These are phyloP conservation scores for Paradoxurus hermaphroditus DNA, from an alignment of 2,113 vertebrate genomes.

Conservation along the genomic window DNA sequence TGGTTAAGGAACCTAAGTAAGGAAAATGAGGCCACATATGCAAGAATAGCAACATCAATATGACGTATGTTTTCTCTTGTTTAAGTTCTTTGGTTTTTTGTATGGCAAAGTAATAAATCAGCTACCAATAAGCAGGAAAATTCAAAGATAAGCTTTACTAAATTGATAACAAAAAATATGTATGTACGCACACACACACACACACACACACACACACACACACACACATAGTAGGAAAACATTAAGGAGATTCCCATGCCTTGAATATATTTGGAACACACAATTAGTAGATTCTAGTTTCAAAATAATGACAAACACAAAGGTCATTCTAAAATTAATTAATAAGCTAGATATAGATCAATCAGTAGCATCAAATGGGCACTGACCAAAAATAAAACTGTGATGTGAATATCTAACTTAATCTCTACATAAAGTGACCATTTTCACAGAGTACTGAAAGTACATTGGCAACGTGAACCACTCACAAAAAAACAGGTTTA, in stretches of 20 bases:
- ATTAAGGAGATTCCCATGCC: not conserved
- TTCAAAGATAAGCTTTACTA: conserved; percentile 6
- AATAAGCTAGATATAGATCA: not conserved
- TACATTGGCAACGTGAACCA: not conserved
- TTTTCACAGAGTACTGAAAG: not conserved
- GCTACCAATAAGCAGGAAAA: not conserved
- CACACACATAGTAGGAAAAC: not conserved
- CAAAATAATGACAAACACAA: conserved; percentile 11
- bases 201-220: not conserved
- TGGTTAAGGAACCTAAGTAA: not conserved
- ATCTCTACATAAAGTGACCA: not conserved
- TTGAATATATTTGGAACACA: conserved; percentile 14
- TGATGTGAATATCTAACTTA: not conserved
- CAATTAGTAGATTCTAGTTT: not conserved
- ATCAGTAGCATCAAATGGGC: not conserved
- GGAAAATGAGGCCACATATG: not conserved
- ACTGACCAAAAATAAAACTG: not conserved
- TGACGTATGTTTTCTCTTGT: not conserved
- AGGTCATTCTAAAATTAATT: not conserved
- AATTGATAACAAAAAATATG: not conserved
- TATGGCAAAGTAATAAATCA: not conserved
- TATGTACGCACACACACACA: not conserved
- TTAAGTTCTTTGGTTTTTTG: not conserved
- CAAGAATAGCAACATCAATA: not conserved
- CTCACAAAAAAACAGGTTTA: not conserved